Evolutionary conservation across 2,888 invertebrate species (phyloP).

Genomic region (Eubasilissa splendida): DNA sequence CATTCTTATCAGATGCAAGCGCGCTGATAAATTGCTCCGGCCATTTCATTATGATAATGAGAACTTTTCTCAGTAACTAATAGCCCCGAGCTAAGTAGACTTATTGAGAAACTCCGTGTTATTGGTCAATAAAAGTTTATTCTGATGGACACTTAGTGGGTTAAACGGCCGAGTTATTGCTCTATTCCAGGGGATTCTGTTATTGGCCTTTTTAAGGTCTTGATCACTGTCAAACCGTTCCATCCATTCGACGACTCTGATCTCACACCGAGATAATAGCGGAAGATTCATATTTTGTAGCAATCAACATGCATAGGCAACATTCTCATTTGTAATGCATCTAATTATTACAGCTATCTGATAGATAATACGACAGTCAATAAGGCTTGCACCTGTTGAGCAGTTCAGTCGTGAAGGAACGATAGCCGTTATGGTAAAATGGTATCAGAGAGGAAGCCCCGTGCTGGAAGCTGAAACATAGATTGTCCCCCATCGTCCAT

Average conservation of each 20-base stretch:
- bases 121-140: constrained; percentile 25
- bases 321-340: no score
- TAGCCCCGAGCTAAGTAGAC: constrained; percentile 24
- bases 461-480: no score
- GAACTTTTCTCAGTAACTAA: constrained; percentile 50
- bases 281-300: not conserved
- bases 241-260: not conserved
- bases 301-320: no score
- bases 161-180: constrained; percentile 14
- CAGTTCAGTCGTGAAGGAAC: no score
- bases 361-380: no score
- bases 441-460: no score
- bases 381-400: no score
- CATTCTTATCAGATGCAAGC: constrained; percentile 51
- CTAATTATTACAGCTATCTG: no score
- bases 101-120: constrained; percentile 8
- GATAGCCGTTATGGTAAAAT: no score
- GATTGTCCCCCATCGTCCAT: no score
- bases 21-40: constrained; percentile 51
- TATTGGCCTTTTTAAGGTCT: not conserved
- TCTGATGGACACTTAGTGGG: constrained; percentile 9
- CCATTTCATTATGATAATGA: constrained; percentile 53
- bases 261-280: not conserved
- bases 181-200: constrained; percentile 6
- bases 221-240: not conserved